Evolutionary conservation across 2,797 vertebrate genomes (phyloP).

Genomic region (Sciurus carolinensis): DNA sequence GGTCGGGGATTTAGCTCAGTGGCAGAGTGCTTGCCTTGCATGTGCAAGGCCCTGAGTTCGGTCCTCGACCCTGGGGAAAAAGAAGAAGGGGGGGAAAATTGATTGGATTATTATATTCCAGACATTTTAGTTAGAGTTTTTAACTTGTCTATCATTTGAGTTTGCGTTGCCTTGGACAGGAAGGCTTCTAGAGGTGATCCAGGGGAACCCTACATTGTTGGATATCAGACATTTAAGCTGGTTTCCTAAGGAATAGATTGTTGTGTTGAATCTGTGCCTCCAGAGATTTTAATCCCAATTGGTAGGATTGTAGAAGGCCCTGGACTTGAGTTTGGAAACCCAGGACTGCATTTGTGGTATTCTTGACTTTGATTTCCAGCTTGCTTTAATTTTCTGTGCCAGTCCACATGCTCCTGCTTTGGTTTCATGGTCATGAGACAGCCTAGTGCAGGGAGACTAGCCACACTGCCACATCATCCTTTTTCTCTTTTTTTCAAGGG

Average conservation of each 20-base stretch:
- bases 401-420: background rate
- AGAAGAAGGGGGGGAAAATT: too few relatives aligned
- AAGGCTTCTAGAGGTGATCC: background rate
- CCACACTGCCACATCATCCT: background rate
- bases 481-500: background rate
- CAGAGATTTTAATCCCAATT: background rate
- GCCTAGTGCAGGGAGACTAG: too few relatives aligned
- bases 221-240: background rate
- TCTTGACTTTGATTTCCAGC: background rate
- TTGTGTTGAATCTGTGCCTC: background rate
- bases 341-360: background rate
- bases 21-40: too few relatives aligned
- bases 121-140: background rate
- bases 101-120: background rate
- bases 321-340: background rate
- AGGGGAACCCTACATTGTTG: background rate
- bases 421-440: fast-evolving
- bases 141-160: background rate
- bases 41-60: too few relatives aligned
- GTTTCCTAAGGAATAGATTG: background rate
- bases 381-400: background rate
- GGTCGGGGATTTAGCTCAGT: too few relatives aligned
- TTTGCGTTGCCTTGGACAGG: background rate
- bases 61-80: too few relatives aligned
- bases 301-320: background rate